A percentile compares a stretch with the other conserved stretches of the same genome.
These are phyloP conservation scores for Pycnomerus fuliginosus DNA, from an alignment of 2,888 invertebrate genomes.

Conservation along the genomic window DNA sequence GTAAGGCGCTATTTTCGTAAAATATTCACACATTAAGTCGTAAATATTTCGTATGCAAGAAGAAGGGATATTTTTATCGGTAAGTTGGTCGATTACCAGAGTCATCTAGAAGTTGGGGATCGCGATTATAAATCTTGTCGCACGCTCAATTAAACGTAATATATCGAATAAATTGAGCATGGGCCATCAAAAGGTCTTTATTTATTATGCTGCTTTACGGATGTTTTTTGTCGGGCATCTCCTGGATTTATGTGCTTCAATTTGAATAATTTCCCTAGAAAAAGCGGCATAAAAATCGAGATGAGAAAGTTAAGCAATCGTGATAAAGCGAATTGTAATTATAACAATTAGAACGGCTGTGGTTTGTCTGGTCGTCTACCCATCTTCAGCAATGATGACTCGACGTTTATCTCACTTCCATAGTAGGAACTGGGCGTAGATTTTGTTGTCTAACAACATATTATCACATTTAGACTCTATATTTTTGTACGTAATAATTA, in stretches of 20 bases:
- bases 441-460: constrained; percentile 41
- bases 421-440: constrained; percentile 39
- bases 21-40: constrained; percentile 26
- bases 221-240: constrained; percentile 37
- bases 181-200: constrained; percentile 44
- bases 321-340: constrained; percentile 33
- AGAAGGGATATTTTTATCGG: constrained; percentile 28
- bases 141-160: constrained; percentile 52
- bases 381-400: constrained; percentile 37
- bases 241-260: constrained; percentile 32
- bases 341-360: constrained; percentile 33
- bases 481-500: constrained; percentile 24
- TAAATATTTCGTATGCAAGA: constrained; percentile 21
- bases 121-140: constrained; percentile 48
- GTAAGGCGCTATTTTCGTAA: constrained; percentile 7
- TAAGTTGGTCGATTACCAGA: constrained; percentile 34
- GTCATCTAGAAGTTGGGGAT: constrained; percentile 31
- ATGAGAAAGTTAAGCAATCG: constrained; percentile 27
- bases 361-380: constrained; percentile 31
- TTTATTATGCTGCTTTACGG: constrained; percentile 39
- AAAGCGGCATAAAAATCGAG: constrained; percentile 32
- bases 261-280: constrained; percentile 34
- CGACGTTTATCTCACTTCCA: constrained; percentile 28
- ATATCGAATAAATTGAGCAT: constrained; percentile 51
- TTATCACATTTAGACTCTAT: constrained; percentile 39